These are phyloP conservation scores for Danio aesculapii DNA, from an alignment of 2,797 vertebrate species.

Conservation along the genomic window DNA sequence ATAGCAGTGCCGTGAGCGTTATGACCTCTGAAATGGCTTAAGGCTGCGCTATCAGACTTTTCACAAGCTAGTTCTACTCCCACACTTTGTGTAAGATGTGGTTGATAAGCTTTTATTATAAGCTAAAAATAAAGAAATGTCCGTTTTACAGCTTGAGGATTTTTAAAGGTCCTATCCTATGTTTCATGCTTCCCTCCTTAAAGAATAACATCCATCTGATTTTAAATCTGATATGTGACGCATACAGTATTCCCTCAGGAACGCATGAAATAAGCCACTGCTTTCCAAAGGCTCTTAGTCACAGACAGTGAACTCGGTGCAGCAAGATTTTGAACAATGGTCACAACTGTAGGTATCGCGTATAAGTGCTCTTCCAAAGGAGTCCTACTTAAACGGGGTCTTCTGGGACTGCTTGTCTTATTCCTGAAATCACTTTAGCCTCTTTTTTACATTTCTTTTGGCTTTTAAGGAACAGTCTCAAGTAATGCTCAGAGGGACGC, in stretches of 20 bases:
- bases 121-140: conserved; percentile 6
- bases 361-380: conserved; percentile 37
- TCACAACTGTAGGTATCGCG: conserved; percentile 37
- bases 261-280: conserved; percentile 29
- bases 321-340: conserved; percentile 51
- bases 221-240: conserved; percentile 42
- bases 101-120: conserved; percentile 42
- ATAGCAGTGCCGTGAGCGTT: conserved; percentile 5
- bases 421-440: conserved; percentile 58
- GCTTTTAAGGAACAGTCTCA: conserved; percentile 40
- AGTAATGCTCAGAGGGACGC: conserved; percentile 52
- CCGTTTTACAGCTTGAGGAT: not conserved
- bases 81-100: conserved; percentile 47
- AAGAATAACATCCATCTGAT: conserved; percentile 37
- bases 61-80: conserved; percentile 45
- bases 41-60: conserved; percentile 37
- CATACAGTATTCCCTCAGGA: conserved; percentile 16
- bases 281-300: conserved; percentile 50
- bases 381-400: conserved; percentile 56
- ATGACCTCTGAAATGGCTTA: conserved; percentile 44
- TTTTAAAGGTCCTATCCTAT: not conserved
- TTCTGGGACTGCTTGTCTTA: conserved; percentile 53
- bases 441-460: conserved; percentile 51
- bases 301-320: conserved; percentile 35
- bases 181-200: conserved; percentile 28